Evolutionary conservation across 2,113 vertebrate genomes (phyloP), one percentile per base, ranked within the genome.

Genomic region (Myxocyprinus asiaticus): DNA sequence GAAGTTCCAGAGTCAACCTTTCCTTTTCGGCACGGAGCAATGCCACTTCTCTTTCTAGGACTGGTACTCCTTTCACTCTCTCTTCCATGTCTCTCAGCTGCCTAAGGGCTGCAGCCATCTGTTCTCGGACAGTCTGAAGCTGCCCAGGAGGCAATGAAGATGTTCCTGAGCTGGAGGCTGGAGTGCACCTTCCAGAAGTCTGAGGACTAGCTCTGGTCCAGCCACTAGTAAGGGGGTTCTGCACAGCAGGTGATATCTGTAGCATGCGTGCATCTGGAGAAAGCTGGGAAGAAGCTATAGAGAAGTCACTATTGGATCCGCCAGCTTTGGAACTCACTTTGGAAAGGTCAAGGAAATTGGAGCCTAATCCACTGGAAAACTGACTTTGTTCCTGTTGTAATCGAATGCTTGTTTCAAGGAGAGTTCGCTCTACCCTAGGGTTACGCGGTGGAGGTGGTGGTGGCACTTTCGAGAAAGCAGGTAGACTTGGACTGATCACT

Each of bases 41-140:
- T 0, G 92, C 91, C 84, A 99, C 94, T 87, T 97, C 94, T 55
- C 79, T 92, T 85, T 98, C 95, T 76, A 99, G 91, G 3, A 90
- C 90, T 0, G 98, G 95, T 79, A 99, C 93, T 3, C 92, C 91
- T 76, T 96, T 97, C 22, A 96, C 96, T 67, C 94, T 93, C 58
- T 96, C 95, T 81, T 99, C 98, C 85, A 99, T 95, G 86, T 98
- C 97, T 67, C 94, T 96, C 43, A 99, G 92, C 85, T 96, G 95
- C 77, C 84, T 91, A 68, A 99, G 89, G 33, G 96, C 97, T 0
- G 88, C 91, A 0, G 96, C 98, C 97, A 99, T 99, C 92, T 98
- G 97, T 87, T 98, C 96, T 45, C 98, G 92, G 61, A 99, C 96
- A 0, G 94, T 94, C 87, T 98, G 96, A 84, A 99, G 94, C 0